Percentiles rank a stretch among this genome's conserved stretches.
phyloP scores from a whole-genome alignment of 2,113 vertebrate genomes.

The Myxocyprinus asiaticus region DNA sequence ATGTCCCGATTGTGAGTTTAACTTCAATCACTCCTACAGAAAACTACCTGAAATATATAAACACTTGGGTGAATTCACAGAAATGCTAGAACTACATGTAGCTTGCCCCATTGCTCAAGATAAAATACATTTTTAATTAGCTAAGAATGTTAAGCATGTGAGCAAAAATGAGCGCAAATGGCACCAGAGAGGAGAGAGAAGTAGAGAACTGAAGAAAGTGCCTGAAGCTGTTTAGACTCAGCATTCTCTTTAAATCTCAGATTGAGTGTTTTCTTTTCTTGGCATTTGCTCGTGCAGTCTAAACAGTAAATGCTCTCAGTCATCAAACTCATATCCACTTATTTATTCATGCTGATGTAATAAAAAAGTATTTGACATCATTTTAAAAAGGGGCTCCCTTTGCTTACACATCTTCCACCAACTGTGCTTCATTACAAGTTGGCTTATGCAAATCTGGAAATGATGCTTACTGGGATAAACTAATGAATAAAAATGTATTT shows the following conservation, averaged over 20 bases:
- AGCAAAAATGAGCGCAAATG: slow-evolving; percentile 7
- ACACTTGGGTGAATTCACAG: not conserved
- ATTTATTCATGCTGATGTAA: slow-evolving; percentile 36
- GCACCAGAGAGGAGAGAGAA: not conserved
- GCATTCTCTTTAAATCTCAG: slow-evolving; percentile 14
- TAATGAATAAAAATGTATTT: not conserved
- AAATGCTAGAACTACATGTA: not conserved
- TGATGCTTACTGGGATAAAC: not conserved
- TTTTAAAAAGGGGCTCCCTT: slow-evolving; percentile 16
- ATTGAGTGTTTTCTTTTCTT: slow-evolving; percentile 35
- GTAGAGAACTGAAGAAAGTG: slow-evolving; percentile 9
- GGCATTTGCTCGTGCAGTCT: slow-evolving; percentile 34
- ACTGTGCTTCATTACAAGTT: not conserved
- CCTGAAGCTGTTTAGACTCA: slow-evolving; percentile 30
- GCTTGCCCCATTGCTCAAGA: slow-evolving; percentile 12
- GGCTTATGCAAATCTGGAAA: slow-evolving; percentile 1
- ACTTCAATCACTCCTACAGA: not conserved
- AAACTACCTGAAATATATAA: slow-evolving; percentile 7
- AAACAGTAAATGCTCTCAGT: slow-evolving; percentile 13
- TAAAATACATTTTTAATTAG: slow-evolving; percentile 42
- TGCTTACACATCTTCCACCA: slow-evolving; percentile 14
- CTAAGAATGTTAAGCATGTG: slow-evolving; percentile 35
- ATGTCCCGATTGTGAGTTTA: not conserved
- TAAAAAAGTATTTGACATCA: slow-evolving; percentile 33
- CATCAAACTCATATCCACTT: slow-evolving; percentile 1